Evolutionary conservation across 2,113 vertebrate species (phyloP).

Genomic region (Enhydra lutris): DNA sequence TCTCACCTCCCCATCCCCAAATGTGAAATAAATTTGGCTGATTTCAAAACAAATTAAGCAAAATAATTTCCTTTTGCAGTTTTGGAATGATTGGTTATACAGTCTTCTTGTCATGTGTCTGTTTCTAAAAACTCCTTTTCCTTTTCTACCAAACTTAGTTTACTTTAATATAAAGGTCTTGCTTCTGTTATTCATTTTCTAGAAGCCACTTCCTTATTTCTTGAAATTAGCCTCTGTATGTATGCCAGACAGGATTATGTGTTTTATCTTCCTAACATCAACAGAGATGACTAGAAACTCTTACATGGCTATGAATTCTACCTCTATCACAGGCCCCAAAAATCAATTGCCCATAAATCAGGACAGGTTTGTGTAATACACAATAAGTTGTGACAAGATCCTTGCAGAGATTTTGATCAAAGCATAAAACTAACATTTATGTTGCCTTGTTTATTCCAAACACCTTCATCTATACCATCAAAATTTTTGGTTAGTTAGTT

Average conservation of each 20-base stretch:
- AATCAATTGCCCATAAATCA: not conserved
- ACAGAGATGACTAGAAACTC: not conserved
- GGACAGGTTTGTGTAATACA: not conserved
- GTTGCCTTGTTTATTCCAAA: not conserved
- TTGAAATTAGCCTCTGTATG: not conserved
- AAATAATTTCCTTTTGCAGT: constrained; percentile 43
- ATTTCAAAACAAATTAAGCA: constrained; percentile 41
- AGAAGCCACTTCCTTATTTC: not conserved
- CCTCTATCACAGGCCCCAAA: not conserved
- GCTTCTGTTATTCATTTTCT: constrained; percentile 27
- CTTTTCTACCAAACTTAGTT: constrained; percentile 36
- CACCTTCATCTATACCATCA: not conserved
- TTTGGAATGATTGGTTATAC: not conserved
- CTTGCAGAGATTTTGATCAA: not conserved
- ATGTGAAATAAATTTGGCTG: not conserved
- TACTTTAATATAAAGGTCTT: constrained; percentile 33
- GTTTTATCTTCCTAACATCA: constrained; percentile 23
- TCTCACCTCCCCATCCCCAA: not conserved
- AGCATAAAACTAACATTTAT: not conserved
- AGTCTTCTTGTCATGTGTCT: constrained; percentile 21
- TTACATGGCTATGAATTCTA: not conserved
- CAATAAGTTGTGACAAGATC: not conserved
- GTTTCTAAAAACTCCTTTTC: constrained; percentile 39
- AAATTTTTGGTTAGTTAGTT: not conserved
- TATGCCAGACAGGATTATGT: not conserved